Evolutionary conservation across 2,888 invertebrate genomes (phyloP), one percentile per base, ranked within the genome.

Genomic region (Ormyrus rosae): DNA sequence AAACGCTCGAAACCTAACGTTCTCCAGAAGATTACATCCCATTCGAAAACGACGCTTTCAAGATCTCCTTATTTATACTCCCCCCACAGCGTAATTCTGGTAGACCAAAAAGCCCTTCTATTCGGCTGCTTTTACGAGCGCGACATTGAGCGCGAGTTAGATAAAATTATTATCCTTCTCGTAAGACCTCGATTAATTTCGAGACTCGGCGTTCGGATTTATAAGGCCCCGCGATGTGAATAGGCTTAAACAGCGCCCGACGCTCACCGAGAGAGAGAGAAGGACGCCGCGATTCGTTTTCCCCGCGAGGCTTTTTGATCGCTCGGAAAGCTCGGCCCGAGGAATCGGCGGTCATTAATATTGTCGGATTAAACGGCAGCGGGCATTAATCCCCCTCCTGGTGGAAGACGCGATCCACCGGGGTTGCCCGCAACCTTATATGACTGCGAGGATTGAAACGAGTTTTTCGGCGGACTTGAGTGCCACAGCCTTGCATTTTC

Each of bases 151-250:
- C 83, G 83, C 83, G 83, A 84, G 83, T 82, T 86, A 87, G 88
- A 87, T 88, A 86, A 88, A 89, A 89, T 89, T 87, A 88, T 89
- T 88, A 88, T 87, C 86, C 50, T 87, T 86, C 50, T 46, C 64
- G 86, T 89, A 89, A 89, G 86, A 87, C 88, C 86, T 86, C 89
- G 88, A 89, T 89, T 89, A 89, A 89, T 89, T 88, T 89, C 83
- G 86, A 83, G 84, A 6, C 71, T 56, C 88, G 88, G 88, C 86
- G 88, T 10, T 2, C 46, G 68, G 50, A 64, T 73, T 75, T 69
- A 74, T 51, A 65, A 70, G 55, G n/a, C 13, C 58, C 61, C 87
- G 19, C 4, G 81, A 82, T 78, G 79, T 88, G 88, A 89, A 89
- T 87, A 87, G 77, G 56, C 61, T 58, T 58, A 64, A 69, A 55